Conservation (phyloP, 2,797 vertebrate species). For the Hephaestus fuliginosus region DNA sequence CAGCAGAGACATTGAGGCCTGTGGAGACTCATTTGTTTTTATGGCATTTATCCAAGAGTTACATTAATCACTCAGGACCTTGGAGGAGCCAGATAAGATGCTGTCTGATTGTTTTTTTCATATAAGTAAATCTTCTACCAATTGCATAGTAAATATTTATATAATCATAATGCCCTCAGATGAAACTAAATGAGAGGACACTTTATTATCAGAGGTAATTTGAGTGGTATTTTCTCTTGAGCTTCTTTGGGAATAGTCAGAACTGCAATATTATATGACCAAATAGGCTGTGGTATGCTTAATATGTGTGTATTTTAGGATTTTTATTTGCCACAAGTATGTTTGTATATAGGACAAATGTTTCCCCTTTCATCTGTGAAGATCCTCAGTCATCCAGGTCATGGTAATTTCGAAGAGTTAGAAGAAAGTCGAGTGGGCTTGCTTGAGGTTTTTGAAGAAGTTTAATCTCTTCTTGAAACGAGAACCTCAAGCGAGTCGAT, state of each 20-base stretch:
- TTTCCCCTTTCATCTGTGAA: neutral
- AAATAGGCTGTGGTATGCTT: neutral
- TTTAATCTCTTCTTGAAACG: too few relatives aligned
- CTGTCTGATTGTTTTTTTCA: constrained; percentile 33
- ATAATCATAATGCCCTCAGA: constrained; percentile 28
- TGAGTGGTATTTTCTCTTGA: constrained; percentile 39
- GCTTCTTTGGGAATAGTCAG: constrained; percentile 17
- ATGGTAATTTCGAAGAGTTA: too few relatives aligned
- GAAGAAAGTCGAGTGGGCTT: too few relatives aligned
- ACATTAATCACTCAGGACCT: constrained; percentile 52
- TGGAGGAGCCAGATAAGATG: constrained; percentile 48
- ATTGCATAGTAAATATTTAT: constrained; percentile 54
- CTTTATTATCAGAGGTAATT: constrained; percentile 43
- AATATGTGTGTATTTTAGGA: neutral
- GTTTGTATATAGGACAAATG: neutral
- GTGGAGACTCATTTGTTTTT: constrained; percentile 54
- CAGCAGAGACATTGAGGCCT: constrained; percentile 39
- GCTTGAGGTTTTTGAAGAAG: too few relatives aligned
- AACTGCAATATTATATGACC: neutral
- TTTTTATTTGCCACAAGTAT: neutral
- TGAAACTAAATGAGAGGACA: constrained; percentile 41
- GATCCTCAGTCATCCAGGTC: too few relatives aligned
- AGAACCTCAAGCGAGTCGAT: too few relatives aligned
- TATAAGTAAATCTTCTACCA: constrained; percentile 2
- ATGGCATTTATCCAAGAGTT: constrained; percentile 57